Conservation (phyloP, 1,140 invertebrate species). For the Drosophila dunni region DNA sequence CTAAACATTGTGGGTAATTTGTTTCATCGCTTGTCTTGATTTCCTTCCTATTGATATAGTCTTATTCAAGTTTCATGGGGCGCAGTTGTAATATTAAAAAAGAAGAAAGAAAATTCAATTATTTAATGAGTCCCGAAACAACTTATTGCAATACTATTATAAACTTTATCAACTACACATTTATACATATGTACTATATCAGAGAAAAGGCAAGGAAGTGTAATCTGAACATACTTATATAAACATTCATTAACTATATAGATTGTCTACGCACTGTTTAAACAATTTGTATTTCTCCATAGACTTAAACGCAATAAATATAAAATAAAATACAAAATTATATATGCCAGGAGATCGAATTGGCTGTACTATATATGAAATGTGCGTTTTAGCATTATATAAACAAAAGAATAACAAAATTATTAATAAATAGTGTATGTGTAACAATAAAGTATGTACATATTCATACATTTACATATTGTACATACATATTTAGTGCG, state of each 20-base stretch:
- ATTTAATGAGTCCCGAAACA: slow-evolving; percentile 31
- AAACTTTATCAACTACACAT: slow-evolving; percentile 36
- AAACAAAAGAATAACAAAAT: background rate
- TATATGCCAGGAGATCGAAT: slow-evolving; percentile 24
- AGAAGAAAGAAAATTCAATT: background rate
- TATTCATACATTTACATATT: slow-evolving; percentile 33
- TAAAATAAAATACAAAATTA: slow-evolving; percentile 10
- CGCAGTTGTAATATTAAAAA: slow-evolving; percentile 22
- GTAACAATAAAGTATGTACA: slow-evolving; percentile 29
- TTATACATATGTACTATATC: slow-evolving; percentile 47
- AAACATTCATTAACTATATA: slow-evolving; percentile 25
- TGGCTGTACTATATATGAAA: slow-evolving; percentile 42
- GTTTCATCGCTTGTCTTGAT: slow-evolving; percentile 12
- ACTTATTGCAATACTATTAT: slow-evolving; percentile 66
- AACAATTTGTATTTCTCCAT: slow-evolving; percentile 25
- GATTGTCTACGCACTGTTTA: slow-evolving; percentile 25
- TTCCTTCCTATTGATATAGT: slow-evolving; percentile 41
- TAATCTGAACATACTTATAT: slow-evolving; percentile 31
- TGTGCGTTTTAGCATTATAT: slow-evolving; percentile 72
- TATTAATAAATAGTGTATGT: background rate
- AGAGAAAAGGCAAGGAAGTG: slow-evolving; percentile 2
- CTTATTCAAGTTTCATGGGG: slow-evolving; percentile 25
- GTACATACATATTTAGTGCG: slow-evolving; percentile 55
- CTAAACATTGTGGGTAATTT: background rate
- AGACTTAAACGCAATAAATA: slow-evolving; percentile 39